These are phyloP conservation scores for Drosophila kanekoi DNA, from an alignment of 2,888 invertebrate genomes.

Conservation along the genomic window DNA sequence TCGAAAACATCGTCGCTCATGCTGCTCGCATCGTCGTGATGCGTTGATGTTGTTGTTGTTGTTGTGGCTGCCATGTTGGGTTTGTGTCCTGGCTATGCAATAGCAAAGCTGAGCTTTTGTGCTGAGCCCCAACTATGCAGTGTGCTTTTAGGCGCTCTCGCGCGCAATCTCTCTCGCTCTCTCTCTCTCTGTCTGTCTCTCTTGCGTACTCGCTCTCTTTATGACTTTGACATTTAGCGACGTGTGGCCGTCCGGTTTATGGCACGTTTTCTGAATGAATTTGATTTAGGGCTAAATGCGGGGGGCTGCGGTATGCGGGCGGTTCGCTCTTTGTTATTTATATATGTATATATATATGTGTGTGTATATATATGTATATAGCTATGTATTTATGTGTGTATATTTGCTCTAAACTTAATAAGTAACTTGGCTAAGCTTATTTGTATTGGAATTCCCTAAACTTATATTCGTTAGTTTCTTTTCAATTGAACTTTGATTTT, in stretches of 20 bases:
- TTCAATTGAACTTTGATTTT: slow-evolving; percentile 62
- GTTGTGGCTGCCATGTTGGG: slow-evolving; percentile 41
- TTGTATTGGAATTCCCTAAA: slow-evolving; percentile 78
- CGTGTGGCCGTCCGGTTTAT: slow-evolving; percentile 66
- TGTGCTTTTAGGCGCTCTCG: slow-evolving; percentile 54
- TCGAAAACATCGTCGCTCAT: slow-evolving; percentile 95
- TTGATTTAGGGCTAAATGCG: slow-evolving; percentile 44
- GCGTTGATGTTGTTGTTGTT: slow-evolving; percentile 40
- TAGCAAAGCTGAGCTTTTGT: slow-evolving; percentile 45
- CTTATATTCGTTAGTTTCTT: slow-evolving; percentile 77
- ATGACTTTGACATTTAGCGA: slow-evolving; percentile 76
- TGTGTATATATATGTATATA: slow-evolving; percentile 1
- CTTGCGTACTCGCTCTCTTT: slow-evolving; percentile 48
- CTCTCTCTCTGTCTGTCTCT: slow-evolving; percentile 9
- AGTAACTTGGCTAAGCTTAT: slow-evolving; percentile 49
- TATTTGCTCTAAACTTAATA: slow-evolving; percentile 50
- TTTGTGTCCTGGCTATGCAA: slow-evolving; percentile 60
- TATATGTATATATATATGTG: slow-evolving; percentile 26
- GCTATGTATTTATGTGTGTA: slow-evolving; percentile 33
- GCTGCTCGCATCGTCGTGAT: slow-evolving; percentile 88
- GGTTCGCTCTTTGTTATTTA: slow-evolving; percentile 40
- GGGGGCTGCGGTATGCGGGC: slow-evolving; percentile 33
- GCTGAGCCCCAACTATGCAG: slow-evolving; percentile 26
- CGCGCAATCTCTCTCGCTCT: slow-evolving; percentile 13
- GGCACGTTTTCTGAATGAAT: slow-evolving; percentile 79